Percentiles rank a stretch among this genome's conserved stretches.
phyloP scores from a whole-genome alignment of 2,888 invertebrate species.

The Chrysotoxum bicinctum region DNA sequence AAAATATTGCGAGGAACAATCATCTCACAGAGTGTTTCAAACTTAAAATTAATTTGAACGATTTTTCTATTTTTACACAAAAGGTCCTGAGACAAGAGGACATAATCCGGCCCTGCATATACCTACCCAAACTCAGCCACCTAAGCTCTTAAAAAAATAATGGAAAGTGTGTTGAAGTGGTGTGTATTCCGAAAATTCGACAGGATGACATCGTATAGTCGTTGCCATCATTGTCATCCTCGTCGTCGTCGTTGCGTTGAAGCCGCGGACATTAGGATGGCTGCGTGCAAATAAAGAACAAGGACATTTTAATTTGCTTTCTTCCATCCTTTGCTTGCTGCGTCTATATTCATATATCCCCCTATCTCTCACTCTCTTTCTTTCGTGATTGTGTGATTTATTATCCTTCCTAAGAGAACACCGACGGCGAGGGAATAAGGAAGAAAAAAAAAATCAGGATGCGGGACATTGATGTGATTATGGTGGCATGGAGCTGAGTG shows the following conservation, averaged over 20 bases:
- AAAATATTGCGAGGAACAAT: too few relatives aligned
- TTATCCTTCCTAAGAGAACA: slow-evolving; percentile 19
- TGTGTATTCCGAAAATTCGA: background rate
- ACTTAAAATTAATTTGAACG: too few relatives aligned
- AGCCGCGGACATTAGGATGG: slow-evolving; percentile 37
- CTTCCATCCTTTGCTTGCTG: slow-evolving; percentile 2
- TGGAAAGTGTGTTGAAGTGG: background rate
- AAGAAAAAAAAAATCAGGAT: slow-evolving; percentile 47
- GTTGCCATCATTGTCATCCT: background rate
- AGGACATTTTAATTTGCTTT: slow-evolving; percentile 57
- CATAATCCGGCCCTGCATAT: too few relatives aligned
- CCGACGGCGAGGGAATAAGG: slow-evolving; percentile 11
- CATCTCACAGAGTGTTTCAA: too few relatives aligned
- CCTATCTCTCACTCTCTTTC: background rate
- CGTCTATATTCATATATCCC: background rate
- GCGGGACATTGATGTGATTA: slow-evolving; percentile 64
- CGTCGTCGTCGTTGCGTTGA: background rate
- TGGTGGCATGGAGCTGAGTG: slow-evolving; percentile 52
- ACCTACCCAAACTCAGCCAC: background rate
- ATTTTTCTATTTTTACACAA: too few relatives aligned
- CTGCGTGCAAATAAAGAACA: slow-evolving; percentile 53
- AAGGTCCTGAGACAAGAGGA: too few relatives aligned
- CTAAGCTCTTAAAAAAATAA: background rate
- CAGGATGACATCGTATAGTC: slow-evolving; percentile 10
- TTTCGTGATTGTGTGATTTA: slow-evolving; percentile 22